Evolutionary conservation across 2,797 vertebrate genomes (phyloP).

Genomic region (Coluber constrictor): DNA sequence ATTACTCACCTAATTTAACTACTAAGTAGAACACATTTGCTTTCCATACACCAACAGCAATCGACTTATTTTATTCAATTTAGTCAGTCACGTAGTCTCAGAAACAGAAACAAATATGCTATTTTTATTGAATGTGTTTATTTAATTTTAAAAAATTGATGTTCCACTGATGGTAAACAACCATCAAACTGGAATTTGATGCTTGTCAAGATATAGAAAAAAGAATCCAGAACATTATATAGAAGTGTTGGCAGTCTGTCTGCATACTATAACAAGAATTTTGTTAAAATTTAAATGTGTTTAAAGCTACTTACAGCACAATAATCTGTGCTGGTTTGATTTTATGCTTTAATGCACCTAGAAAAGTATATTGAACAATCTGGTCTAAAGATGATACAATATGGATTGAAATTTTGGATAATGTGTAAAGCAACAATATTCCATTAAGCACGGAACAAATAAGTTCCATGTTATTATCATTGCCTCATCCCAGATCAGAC

Average conservation of each 20-base stretch:
- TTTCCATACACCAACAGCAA: slow-evolving; percentile 38
- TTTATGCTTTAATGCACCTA: neutral
- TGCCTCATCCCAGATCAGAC: neutral
- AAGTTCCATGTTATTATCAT: neutral
- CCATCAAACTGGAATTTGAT: slow-evolving; percentile 23
- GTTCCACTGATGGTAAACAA: slow-evolving; percentile 5
- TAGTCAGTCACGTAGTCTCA: slow-evolving; percentile 50
- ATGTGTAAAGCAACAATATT: neutral
- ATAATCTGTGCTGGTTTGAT: neutral
- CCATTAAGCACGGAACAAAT: neutral
- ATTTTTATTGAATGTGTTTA: slow-evolving; percentile 37
- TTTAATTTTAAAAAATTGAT: slow-evolving; percentile 23
- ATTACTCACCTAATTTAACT: slow-evolving; percentile 43
- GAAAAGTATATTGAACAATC: neutral
- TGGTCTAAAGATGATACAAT: neutral
- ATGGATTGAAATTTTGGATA: neutral
- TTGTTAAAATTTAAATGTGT: neutral
- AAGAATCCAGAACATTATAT: neutral
- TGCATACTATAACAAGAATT: neutral
- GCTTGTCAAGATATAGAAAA: neutral
- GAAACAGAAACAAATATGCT: slow-evolving; percentile 34
- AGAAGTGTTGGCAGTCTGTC: neutral
- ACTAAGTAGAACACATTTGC: slow-evolving; percentile 46
- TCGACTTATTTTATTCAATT: slow-evolving; percentile 33
- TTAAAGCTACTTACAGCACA: neutral